Evolutionary conservation across 2,888 invertebrate genomes (phyloP).

Genomic region (Megaustenia siamemsis): DNA sequence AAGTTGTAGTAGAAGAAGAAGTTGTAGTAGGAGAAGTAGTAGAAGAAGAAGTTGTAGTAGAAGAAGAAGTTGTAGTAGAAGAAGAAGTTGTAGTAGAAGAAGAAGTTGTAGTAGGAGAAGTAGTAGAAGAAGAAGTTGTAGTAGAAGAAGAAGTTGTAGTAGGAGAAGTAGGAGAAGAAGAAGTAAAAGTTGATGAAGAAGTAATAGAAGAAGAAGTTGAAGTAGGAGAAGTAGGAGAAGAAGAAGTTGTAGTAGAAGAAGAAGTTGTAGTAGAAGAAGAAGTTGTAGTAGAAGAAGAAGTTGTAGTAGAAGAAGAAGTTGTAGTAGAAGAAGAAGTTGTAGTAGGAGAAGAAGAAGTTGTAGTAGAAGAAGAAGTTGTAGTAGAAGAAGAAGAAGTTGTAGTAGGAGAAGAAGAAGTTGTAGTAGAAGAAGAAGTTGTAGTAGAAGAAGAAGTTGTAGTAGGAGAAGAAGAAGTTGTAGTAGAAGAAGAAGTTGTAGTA

Average conservation of each 20-base stretch:
- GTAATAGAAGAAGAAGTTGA: neutral
- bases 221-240: neutral
- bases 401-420: neutral
- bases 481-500: too few relatives aligned
- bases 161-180: neutral
- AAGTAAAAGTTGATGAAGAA: neutral
- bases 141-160: neutral
- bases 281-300: neutral
- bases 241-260: neutral
- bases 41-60: neutral
- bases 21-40: neutral
- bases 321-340: neutral
- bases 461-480: too few relatives aligned
- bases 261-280: neutral
- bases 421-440: too few relatives aligned
- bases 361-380: conserved; percentile 18
- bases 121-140: too few relatives aligned
- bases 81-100: neutral
- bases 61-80: neutral
- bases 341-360: conserved; percentile 1
- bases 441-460: too few relatives aligned
- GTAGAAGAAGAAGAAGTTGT: neutral
- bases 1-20: neutral
- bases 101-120: neutral
- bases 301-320: neutral